phyloP scores from a whole-genome alignment of 2,888 invertebrate species.

The Litoditis marina region DNA sequence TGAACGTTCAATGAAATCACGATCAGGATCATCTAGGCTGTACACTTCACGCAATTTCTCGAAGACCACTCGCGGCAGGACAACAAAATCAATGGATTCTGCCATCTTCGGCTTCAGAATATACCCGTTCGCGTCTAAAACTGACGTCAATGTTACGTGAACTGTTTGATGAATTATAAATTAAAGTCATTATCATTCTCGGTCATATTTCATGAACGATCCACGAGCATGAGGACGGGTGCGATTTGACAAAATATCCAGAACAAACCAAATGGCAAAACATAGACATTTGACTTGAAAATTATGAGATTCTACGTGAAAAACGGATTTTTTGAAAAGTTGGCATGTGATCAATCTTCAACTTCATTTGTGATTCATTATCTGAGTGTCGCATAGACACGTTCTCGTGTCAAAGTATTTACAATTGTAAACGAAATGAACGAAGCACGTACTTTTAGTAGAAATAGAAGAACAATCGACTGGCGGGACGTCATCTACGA shows the following conservation, averaged over 20 bases:
- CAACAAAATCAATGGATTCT: conserved; percentile 37
- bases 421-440: neutral
- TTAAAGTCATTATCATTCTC: too few relatives aligned
- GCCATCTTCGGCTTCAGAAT: conserved; percentile 28
- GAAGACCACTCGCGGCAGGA: conserved; percentile 38
- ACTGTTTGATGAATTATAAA: neutral
- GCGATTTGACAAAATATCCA: too few relatives aligned
- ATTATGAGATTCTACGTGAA: too few relatives aligned
- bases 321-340: too few relatives aligned
- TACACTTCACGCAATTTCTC: conserved; percentile 21
- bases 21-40: conserved; percentile 35
- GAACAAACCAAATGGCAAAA: too few relatives aligned
- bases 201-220: too few relatives aligned
- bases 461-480: conserved; percentile 41
- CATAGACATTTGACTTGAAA: too few relatives aligned
- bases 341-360: too few relatives aligned
- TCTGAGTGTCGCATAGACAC: too few relatives aligned
- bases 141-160: neutral
- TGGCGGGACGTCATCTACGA: conserved; percentile 26
- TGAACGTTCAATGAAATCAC: conserved; percentile 41
- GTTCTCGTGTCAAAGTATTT: too few relatives aligned
- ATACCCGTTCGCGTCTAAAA: conserved; percentile 20
- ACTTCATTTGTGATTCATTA: too few relatives aligned
- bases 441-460: conserved; percentile 16
- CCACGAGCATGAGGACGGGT: too few relatives aligned